phyloP scores from a whole-genome alignment of 2,797 vertebrate species.

The Typhlichthys eigenmanni region DNA sequence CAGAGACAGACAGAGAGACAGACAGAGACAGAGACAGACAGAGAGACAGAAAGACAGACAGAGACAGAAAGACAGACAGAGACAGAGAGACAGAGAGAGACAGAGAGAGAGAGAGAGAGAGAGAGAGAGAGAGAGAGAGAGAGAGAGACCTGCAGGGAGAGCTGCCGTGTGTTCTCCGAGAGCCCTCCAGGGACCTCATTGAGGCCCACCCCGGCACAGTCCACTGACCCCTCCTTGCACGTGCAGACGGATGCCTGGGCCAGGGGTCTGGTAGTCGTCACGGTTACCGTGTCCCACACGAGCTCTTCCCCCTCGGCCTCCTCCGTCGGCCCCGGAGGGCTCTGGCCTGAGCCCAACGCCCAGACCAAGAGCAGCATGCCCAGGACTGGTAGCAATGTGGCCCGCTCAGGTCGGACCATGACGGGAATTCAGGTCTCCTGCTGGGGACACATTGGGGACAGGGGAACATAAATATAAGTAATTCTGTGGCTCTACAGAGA shows the following conservation, averaged over 20 bases:
- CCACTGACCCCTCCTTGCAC: constrained; percentile 87
- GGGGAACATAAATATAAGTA: too few species aligned
- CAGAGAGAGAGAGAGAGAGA: neutral
- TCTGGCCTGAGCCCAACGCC: constrained; percentile 67
- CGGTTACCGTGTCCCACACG: constrained; percentile 33
- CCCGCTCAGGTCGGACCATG: constrained; percentile 58
- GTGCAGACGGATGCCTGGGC: constrained; percentile 67
- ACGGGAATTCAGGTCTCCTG: constrained; percentile 22
- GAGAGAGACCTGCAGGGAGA: constrained; percentile 88
- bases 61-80: too few species aligned
- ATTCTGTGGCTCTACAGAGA: too few species aligned
- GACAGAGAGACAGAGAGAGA: too few species aligned
- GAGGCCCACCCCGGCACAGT: constrained; percentile 93
- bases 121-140: neutral
- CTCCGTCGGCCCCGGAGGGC: constrained; percentile 55
- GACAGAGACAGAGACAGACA: too few species aligned
- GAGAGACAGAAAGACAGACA: too few species aligned
- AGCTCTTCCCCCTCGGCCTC: constrained; percentile 68
- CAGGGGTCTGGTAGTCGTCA: constrained; percentile 9
- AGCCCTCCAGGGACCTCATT: constrained; percentile 85
- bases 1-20: too few species aligned
- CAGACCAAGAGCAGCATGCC: constrained; percentile 73
- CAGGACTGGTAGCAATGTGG: constrained; percentile 65
- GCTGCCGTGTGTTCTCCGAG: constrained; percentile 83
- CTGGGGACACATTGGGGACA: neutral